Percentiles rank a stretch among this genome's conserved stretches.
Conservation (phyloP, 2,888 invertebrate species). For the Ctenicera cuprea region DNA sequence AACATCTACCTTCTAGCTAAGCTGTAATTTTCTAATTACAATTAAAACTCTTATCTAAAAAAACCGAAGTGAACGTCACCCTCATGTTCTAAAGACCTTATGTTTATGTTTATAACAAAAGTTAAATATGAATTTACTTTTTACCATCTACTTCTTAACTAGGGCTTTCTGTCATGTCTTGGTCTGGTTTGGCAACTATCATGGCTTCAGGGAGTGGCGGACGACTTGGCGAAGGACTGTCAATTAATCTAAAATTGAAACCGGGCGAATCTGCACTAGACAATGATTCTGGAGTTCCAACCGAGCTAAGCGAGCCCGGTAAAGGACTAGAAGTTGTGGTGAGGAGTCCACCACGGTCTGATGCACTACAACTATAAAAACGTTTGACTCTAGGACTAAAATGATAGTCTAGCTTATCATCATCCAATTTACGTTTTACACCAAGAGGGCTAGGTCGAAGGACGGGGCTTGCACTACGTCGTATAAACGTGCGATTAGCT, state of each 20-base stretch:
- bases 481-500: constrained; percentile 80
- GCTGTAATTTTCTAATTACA: constrained; percentile 10
- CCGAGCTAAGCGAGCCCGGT: constrained; percentile 76
- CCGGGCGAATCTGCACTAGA: constrained; percentile 78
- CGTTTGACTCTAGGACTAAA: constrained; percentile 71
- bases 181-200: constrained; percentile 69
- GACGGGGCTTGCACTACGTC: constrained; percentile 92
- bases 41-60: background rate
- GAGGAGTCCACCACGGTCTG: constrained; percentile 69
- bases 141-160: constrained; percentile 63
- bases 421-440: constrained; percentile 81
- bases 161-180: constrained; percentile 71
- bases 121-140: background rate
- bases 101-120: too few relatives aligned
- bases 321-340: constrained; percentile 72
- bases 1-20: constrained; percentile 1
- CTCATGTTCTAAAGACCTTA: too few relatives aligned
- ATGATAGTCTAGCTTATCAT: constrained; percentile 71
- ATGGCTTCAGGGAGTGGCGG: constrained; percentile 67
- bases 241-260: constrained; percentile 74
- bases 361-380: constrained; percentile 68
- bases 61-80: background rate
- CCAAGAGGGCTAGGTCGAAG: constrained; percentile 86
- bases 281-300: constrained; percentile 78
- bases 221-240: constrained; percentile 75